phyloP scores from a whole-genome alignment of 2,888 invertebrate genomes.

The Lissocephala sabroskyi region DNA sequence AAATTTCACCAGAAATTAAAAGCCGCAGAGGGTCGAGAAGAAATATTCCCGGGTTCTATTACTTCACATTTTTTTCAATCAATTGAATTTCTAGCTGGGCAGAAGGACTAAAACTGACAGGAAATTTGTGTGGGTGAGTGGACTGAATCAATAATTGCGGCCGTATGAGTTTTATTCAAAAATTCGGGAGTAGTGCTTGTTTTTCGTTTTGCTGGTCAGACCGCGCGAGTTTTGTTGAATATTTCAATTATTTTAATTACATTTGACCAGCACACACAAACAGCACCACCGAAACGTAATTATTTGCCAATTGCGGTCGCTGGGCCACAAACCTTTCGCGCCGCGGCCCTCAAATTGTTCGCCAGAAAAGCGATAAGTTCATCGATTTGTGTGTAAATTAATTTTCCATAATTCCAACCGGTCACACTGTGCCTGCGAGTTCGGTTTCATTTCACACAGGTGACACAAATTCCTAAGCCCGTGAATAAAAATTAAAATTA shows the following conservation, averaged over 20 bases:
- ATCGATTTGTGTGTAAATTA: constrained; percentile 45
- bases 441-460: not conserved
- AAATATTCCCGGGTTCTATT: too few species aligned
- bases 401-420: constrained; percentile 56
- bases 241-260: constrained; percentile 62
- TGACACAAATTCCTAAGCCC: not conserved
- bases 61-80: too few species aligned
- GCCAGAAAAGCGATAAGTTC: not conserved
- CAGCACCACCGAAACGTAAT: constrained; percentile 31
- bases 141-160: too few species aligned
- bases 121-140: too few species aligned
- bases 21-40: too few species aligned
- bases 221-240: constrained; percentile 35
- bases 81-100: too few species aligned
- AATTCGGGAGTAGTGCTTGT: too few species aligned
- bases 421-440: not conserved
- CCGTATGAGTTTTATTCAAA: too few species aligned
- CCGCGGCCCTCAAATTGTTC: not conserved
- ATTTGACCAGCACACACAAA: constrained; percentile 21
- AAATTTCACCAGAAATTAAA: too few species aligned
- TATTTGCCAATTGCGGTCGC: constrained; percentile 58
- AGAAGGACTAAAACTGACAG: too few species aligned
- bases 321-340: not conserved
- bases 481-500: constrained; percentile 19
- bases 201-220: constrained; percentile 31